These are phyloP conservation scores for Cactoblastis cactorum DNA, from an alignment of 2,888 invertebrate genomes.

Conservation along the genomic window DNA sequence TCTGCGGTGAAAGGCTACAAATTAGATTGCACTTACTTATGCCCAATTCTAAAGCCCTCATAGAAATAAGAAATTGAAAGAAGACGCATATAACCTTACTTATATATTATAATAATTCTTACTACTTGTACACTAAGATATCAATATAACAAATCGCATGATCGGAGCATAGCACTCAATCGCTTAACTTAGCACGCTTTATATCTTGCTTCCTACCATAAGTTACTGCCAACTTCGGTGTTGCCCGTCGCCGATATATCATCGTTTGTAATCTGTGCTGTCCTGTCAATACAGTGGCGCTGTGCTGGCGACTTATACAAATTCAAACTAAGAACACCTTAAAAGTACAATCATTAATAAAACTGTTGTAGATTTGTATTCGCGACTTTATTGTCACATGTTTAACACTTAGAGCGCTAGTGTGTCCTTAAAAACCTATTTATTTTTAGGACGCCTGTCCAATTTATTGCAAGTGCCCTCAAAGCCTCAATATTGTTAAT, in stretches of 20 bases:
- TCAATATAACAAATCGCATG: slow-evolving; percentile 1
- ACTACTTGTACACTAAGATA: not conserved
- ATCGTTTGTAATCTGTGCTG: slow-evolving; percentile 36
- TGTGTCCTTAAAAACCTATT: too few relatives aligned
- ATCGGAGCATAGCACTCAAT: not conserved
- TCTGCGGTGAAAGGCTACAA: too few relatives aligned
- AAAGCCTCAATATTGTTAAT: too few relatives aligned
- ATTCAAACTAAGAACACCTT: slow-evolving; percentile 1
- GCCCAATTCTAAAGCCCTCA: too few relatives aligned
- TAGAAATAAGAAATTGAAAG: too few relatives aligned
- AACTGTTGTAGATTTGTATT: too few relatives aligned
- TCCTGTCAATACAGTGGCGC: slow-evolving; percentile 32
- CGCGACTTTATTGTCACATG: too few relatives aligned
- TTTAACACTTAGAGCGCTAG: too few relatives aligned
- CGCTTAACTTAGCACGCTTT: slow-evolving; percentile 2
- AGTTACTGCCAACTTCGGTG: slow-evolving; percentile 24
- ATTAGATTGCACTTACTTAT: too few relatives aligned
- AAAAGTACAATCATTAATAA: slow-evolving; percentile 8
- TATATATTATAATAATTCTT: not conserved
- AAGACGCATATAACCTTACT: too few relatives aligned
- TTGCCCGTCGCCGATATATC: slow-evolving; percentile 35
- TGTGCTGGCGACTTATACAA: slow-evolving; percentile 17
- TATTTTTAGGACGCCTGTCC: too few relatives aligned
- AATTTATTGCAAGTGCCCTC: too few relatives aligned
- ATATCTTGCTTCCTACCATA: slow-evolving; percentile 21